Evolutionary conservation across 2,113 vertebrate species (phyloP).

Genomic region (Aptenodytes patagonicus): DNA sequence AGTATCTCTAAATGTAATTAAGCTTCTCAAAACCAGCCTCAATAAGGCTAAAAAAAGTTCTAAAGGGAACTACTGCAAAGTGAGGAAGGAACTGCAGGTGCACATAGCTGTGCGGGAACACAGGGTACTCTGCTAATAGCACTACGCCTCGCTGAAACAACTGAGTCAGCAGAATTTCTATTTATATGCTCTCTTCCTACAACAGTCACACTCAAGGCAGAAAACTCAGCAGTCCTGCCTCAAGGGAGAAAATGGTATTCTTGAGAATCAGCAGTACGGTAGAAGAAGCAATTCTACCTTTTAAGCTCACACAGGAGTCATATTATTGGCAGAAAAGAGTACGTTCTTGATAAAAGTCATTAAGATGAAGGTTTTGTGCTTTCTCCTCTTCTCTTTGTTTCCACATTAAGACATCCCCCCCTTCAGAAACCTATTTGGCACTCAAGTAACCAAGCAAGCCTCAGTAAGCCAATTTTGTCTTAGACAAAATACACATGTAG

Average conservation of each 20-base stretch:
- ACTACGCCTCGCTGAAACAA: conserved; percentile 47
- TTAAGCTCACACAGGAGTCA: neutral
- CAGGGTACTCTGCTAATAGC: conserved; percentile 56
- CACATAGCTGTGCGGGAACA: conserved; percentile 38
- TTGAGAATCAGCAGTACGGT: neutral
- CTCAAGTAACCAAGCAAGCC: neutral
- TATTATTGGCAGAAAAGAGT: neutral
- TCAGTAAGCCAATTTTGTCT: neutral
- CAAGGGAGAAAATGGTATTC: neutral
- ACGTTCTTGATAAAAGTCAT: neutral
- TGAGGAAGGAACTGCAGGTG: conserved; percentile 65
- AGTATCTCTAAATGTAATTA: conserved; percentile 15
- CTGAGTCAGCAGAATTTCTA: conserved; percentile 64
- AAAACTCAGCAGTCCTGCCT: conserved; percentile 27
- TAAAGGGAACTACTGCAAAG: conserved; percentile 48
- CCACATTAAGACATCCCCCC: neutral
- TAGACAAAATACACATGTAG: neutral
- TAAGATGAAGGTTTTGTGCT: neutral
- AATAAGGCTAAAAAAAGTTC: conserved; percentile 10
- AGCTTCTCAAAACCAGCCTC: neutral
- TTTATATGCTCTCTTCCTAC: conserved; percentile 56
- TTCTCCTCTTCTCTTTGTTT: neutral
- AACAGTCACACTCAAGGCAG: conserved; percentile 6
- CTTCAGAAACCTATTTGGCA: neutral
- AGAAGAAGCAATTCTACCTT: neutral